phyloP scores from a whole-genome alignment of 2,888 invertebrate species.

The Orchesellides sinensis region DNA sequence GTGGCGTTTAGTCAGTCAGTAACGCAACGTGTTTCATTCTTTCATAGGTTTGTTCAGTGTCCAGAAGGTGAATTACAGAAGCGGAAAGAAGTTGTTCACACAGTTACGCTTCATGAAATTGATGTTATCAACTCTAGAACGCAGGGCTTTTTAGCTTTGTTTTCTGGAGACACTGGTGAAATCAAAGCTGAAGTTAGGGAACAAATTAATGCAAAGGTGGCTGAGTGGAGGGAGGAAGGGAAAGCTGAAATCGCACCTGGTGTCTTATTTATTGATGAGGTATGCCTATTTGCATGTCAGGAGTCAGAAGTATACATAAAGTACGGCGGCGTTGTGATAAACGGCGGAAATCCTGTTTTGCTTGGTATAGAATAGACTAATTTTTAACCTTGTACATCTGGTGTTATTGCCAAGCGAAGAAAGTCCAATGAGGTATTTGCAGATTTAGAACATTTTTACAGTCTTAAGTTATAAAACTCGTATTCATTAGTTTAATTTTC shows the following conservation, averaged over 20 bases:
- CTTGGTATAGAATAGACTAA: no score
- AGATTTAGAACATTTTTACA: no score
- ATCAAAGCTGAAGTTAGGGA: conserved; percentile 98
- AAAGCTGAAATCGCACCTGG: conserved; percentile 99
- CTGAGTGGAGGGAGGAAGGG: conserved; percentile 99
- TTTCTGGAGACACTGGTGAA: conserved; percentile 99
- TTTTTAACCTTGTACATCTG: conserved; percentile 81
- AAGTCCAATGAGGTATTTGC: conserved; percentile 92
- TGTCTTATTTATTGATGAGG: conserved; percentile 97
- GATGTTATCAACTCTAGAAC: conserved; percentile 99
- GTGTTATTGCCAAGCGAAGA: conserved; percentile 93
- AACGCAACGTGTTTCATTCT: no score
- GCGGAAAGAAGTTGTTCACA: conserved; percentile 97
- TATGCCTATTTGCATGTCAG: conserved; percentile 75
- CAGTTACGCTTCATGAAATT: conserved; percentile 98
- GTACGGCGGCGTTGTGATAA: no score
- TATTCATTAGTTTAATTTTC: neutral
- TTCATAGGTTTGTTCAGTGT: conserved; percentile 92
- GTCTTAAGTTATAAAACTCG: no score
- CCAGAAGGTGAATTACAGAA: conserved; percentile 99
- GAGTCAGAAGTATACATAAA: no score
- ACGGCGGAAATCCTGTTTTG: no score
- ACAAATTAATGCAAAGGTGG: conserved; percentile 97
- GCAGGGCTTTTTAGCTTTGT: conserved; percentile 97
- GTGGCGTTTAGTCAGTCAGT: neutral